A percentile compares a stretch with the other conserved stretches of the same genome.
Conservation (phyloP, 2,113 vertebrate genomes). For the Axis porcinus region DNA sequence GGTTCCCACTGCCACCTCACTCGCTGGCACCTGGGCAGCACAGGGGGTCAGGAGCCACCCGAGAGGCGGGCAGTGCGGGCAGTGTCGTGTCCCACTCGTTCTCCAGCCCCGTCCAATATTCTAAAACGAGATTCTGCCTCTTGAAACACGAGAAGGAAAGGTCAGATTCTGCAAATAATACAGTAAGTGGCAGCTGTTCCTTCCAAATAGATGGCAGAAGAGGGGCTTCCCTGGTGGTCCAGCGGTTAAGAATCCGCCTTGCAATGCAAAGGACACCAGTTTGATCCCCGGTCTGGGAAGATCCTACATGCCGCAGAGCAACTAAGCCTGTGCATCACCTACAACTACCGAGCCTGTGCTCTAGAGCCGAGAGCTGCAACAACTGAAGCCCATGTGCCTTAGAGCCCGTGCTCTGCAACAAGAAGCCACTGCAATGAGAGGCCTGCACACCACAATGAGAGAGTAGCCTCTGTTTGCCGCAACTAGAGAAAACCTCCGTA, state of each 20-base stretch:
- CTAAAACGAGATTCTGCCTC: background rate
- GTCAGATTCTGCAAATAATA: background rate
- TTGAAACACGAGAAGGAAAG: background rate
- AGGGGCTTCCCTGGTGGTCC: background rate
- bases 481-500: background rate
- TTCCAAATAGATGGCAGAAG: background rate
- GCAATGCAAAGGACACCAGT: background rate
- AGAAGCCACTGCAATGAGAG: background rate
- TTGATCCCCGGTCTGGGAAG: background rate
- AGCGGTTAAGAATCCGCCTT: background rate
- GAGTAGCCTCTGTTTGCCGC: background rate
- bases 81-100: background rate
- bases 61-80: background rate
- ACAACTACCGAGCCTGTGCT: background rate
- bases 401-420: fast-evolving
- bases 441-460: background rate
- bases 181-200: background rate
- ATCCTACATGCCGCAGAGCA: background rate
- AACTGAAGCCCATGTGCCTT: background rate
- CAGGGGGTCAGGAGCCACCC: fast-evolving
- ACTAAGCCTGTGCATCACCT: background rate
- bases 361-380: background rate
- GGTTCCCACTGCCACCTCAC: background rate
- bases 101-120: background rate
- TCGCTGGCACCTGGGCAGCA: background rate